Conservation (phyloP, 35 echinoderm and acorn worm genomes). For the Lytechinus variegatus region DNA sequence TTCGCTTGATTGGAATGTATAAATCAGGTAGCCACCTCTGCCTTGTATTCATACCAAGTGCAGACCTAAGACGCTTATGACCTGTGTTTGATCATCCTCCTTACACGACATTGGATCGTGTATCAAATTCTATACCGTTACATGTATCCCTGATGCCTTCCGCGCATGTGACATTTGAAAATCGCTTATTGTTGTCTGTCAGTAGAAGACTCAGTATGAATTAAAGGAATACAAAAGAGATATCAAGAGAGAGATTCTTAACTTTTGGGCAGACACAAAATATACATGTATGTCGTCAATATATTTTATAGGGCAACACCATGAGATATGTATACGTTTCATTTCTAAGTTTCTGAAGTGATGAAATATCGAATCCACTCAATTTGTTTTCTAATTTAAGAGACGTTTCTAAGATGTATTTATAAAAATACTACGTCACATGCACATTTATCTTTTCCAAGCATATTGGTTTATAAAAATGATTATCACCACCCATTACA, state of each 20-base stretch:
- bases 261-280: too few relatives aligned
- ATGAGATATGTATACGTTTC: too few relatives aligned
- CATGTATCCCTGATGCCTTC: background rate
- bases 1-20: background rate
- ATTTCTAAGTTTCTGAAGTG: too few relatives aligned
- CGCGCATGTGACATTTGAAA: background rate
- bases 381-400: too few relatives aligned
- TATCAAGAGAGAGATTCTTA: background rate
- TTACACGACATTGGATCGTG: background rate
- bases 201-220: background rate
- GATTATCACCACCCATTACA: too few relatives aligned
- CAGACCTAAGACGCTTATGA: background rate
- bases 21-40: background rate
- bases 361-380: too few relatives aligned
- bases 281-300: too few relatives aligned
- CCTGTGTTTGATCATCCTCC: background rate
- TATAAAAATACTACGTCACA: too few relatives aligned
- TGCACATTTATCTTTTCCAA: too few relatives aligned
- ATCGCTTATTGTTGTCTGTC: slow-evolving; percentile 2
- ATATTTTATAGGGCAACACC: too few relatives aligned
- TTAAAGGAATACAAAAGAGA: background rate
- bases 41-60: background rate
- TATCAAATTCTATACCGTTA: background rate
- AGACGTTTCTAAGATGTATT: too few relatives aligned
- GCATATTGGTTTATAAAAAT: too few relatives aligned